These are phyloP conservation scores for Genyomyrus donnyi DNA, from an alignment of 2,113 vertebrate genomes.

Conservation along the genomic window DNA sequence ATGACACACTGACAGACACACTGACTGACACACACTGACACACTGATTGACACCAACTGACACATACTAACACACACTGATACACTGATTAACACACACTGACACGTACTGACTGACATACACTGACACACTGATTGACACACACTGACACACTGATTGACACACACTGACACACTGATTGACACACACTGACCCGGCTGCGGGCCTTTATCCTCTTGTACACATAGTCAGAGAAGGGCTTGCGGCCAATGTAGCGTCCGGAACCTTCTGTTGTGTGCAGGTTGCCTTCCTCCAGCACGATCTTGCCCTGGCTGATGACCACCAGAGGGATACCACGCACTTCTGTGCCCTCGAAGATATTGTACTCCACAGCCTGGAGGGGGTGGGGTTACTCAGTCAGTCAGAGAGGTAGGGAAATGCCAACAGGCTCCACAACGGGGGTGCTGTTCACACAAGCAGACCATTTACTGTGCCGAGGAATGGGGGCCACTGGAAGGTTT, in stretches of 20 bases:
- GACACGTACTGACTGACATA: neutral
- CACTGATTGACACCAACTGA: neutral
- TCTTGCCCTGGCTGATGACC: conserved; percentile 98
- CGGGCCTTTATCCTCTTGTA: conserved; percentile 98
- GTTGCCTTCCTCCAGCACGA: conserved; percentile 86
- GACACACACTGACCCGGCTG: conserved; percentile 75
- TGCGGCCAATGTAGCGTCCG: conserved; percentile 79
- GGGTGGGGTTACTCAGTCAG: neutral
- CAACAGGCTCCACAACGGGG: neutral
- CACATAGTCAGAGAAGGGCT: conserved; percentile 92
- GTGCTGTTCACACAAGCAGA: neutral
- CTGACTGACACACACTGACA: neutral
- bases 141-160: conserved; percentile 10
- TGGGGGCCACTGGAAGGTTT: neutral
- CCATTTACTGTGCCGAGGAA: neutral
- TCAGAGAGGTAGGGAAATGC: neutral
- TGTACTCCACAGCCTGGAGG: conserved; percentile 83
- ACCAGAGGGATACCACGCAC: conserved; percentile 87
- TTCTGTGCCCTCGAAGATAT: conserved; percentile 94
- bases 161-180: neutral
- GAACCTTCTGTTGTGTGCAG: conserved; percentile 86
- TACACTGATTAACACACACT: conserved; percentile 8
- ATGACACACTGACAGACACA: neutral
- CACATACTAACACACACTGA: neutral
- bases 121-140: neutral